Percentiles rank a stretch among this genome's conserved stretches.
Conservation (phyloP, 1,140 invertebrate genomes). For the Neodiprion pinetum region DNA sequence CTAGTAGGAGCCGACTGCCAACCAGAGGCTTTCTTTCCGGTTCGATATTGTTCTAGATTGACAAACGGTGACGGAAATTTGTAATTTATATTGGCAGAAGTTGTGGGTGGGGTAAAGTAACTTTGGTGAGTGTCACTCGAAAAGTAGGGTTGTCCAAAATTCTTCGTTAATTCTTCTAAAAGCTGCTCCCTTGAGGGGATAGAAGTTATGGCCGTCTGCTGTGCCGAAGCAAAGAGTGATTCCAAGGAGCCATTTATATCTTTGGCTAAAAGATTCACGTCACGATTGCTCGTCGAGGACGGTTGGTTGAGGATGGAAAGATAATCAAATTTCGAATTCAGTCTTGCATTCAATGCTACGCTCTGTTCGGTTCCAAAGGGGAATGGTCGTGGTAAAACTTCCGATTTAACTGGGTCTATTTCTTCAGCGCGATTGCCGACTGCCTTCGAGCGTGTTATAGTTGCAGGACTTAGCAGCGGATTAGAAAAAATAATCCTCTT, state of each 20-base stretch:
- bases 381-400: slow-evolving; percentile 25
- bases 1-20: background rate
- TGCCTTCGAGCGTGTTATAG: background rate
- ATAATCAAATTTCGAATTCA: background rate
- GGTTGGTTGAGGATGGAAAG: background rate
- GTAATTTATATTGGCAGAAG: background rate
- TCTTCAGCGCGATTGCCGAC: background rate
- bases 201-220: background rate
- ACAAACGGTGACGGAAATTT: background rate
- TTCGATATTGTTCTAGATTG: background rate
- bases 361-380: background rate
- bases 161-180: slow-evolving; percentile 26
- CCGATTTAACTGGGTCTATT: slow-evolving; percentile 7
- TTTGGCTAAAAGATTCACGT: background rate
- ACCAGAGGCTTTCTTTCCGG: background rate
- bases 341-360: background rate
- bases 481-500: background rate
- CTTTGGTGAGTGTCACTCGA: background rate
- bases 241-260: slow-evolving; percentile 4
- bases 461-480: background rate
- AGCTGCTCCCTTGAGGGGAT: slow-evolving; percentile 28
- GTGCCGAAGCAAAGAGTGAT: background rate
- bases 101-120: background rate
- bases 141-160: slow-evolving; percentile 33
- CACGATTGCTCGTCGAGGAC: background rate